These are phyloP conservation scores for Misgurnus anguillicaudatus DNA, from an alignment of 2,113 vertebrate species.

Conservation along the genomic window DNA sequence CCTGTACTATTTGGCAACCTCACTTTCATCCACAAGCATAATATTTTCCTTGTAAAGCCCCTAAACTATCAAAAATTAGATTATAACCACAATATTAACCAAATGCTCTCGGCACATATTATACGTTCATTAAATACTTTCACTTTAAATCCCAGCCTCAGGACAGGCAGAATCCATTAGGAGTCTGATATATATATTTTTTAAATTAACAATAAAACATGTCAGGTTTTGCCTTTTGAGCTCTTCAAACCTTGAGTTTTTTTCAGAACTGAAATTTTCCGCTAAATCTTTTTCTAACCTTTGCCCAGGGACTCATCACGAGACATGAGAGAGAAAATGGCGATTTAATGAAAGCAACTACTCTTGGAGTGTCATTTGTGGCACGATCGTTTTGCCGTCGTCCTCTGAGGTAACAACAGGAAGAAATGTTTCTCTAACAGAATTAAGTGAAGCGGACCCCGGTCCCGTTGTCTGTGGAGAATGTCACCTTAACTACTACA, in stretches of 20 bases:
- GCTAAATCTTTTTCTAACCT: not conserved
- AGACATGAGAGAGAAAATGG: conserved; percentile 17
- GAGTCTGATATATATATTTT: too few species aligned
- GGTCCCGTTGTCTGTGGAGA: conserved; percentile 28
- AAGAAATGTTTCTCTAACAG: conserved; percentile 22
- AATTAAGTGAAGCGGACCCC: conserved; percentile 16
- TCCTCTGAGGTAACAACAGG: not conserved
- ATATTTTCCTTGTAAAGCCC: not conserved
- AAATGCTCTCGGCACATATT: too few species aligned
- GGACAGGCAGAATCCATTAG: too few species aligned
- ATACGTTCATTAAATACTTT: too few species aligned
- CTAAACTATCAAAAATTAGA: too few species aligned
- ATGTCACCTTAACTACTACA: conserved; percentile 21
- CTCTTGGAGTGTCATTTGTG: conserved; percentile 1
- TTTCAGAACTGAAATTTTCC: not conserved
- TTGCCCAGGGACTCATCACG: not conserved
- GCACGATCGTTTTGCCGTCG: not conserved
- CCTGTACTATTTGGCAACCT: not conserved
- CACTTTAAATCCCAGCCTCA: too few species aligned
- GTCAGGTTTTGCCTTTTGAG: too few species aligned
- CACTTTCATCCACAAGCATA: not conserved
- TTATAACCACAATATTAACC: too few species aligned
- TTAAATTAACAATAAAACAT: too few species aligned
- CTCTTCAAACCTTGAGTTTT: not conserved
- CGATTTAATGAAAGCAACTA: conserved; percentile 41